Evolutionary conservation across 2,888 invertebrate genomes (phyloP), one percentile per base, ranked within the genome.

Genomic region (Magallana nippona): DNA sequence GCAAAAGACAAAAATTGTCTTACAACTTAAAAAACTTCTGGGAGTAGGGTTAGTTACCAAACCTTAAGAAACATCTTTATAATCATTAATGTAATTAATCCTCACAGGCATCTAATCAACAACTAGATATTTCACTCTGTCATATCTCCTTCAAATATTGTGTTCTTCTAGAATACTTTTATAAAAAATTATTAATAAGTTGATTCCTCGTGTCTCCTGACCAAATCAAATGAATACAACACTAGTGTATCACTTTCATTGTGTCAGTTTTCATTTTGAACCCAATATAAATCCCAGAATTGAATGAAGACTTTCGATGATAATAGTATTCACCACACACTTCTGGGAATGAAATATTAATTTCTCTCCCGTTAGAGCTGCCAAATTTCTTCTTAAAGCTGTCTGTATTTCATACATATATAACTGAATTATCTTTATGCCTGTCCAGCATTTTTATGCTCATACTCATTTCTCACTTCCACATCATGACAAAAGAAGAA

Each of bases 401-500:
- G 60, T 19, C 19, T 60, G 17, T 60, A 60, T 60, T 60, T 60
- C 60, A 60, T 60, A 60, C 17, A 60, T 60, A 60, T 11, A 19
- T 60, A 60, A 19, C 8, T 8, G 60, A 60, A 60, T 60, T 60
- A 60, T 44, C 44, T 44, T 44, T 44, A 60, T 8, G 60, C 60
- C 60, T 5, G 10, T 15, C 19, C 19, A 10, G n/a, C n/a, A 19
- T 32, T 15, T 71, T 22, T 71, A 32, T 71, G 71, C 15, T 13
- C 32, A 22, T 13, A 11, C 3, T 27, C 71, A 27, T 71, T 71
- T 71, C 71, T 71, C 71, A 71, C 27, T 71, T 71, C 71, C 22
- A 71, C 71, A 71, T 22, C 71, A 71, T 10, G 15, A 71, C 71
- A 71, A 71, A 27, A 27, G 71, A 71, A 27, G 22, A 71, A 22